Evolutionary conservation across 1,140 invertebrate species (phyloP), one percentile per base, ranked within the genome.

Genomic region (Gryllus bimaculatus): DNA sequence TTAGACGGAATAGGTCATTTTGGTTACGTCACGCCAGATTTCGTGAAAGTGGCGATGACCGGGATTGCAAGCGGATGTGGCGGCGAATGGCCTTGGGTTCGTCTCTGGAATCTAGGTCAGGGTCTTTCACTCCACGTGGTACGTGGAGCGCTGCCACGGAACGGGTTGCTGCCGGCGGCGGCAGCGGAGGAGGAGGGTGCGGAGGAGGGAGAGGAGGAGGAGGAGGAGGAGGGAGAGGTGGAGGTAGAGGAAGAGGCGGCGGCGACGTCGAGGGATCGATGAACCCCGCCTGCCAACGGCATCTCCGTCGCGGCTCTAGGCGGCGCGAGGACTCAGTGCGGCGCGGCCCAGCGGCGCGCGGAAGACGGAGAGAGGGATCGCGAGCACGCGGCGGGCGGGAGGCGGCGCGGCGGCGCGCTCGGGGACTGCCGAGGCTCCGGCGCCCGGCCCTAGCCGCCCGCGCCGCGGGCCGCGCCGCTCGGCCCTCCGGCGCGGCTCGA

Each of bases 11-110:
- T 66, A 66, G 54, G 54, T 47, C 76, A n/a, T 77, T 20, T 77
- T 78, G 13, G 26, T 78, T 78, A 78, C 78, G 78, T 78, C 78
- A 78, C 66, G 78, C 20, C 10, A 47, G 66, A 73, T 78, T 49
- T 78, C 78, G 78, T 78, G 78, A 78, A 78, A 78, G 78, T 78
- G 78, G 76, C 76, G n/a, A 74, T 78, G 78, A 74, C 78, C 78
- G 78, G 26, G 73, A 78, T 78, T 66, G 66, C 78, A 78, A 74
- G 47, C 78, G 78, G 78, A 78, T 78, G 78, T 74, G 21, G 26
- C 10, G 48, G 78, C 78, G 48, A 78, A 49, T 49, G 78, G 78
- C 78, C 78, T 78, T 78, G 78, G 78, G 78, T 78, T 78, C 78
- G 66, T 47, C 66, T 26, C 77, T 54, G 47, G 73, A 47, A 78